These are phyloP conservation scores for Tetragonula carbonaria DNA, from an alignment of 2,888 invertebrate genomes.

Conservation along the genomic window DNA sequence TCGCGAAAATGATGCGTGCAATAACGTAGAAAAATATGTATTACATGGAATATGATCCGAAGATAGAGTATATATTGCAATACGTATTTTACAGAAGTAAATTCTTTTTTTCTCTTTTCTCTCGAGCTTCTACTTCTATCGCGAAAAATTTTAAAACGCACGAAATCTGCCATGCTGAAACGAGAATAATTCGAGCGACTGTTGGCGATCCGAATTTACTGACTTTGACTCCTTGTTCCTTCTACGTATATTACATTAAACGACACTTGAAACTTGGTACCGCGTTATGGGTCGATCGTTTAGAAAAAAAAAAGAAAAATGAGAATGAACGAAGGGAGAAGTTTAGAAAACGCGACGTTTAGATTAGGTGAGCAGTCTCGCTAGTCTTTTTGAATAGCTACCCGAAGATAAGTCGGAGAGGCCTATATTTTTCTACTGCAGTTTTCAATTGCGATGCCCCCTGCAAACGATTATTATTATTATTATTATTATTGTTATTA, in stretches of 20 bases:
- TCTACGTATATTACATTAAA: conserved; percentile 6
- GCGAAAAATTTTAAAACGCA: too few relatives aligned
- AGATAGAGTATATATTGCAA: too few relatives aligned
- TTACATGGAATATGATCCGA: too few relatives aligned
- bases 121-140: too few relatives aligned
- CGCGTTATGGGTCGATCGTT: background rate
- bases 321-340: background rate
- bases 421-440: conserved; percentile 69
- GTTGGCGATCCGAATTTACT: background rate
- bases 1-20: too few relatives aligned
- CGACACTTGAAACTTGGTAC: conserved; percentile 8
- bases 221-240: conserved; percentile 15
- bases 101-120: too few relatives aligned
- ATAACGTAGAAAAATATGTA: too few relatives aligned
- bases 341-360: conserved; percentile 15
- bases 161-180: too few relatives aligned
- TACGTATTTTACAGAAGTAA: too few relatives aligned
- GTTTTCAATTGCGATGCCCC: conserved; percentile 52
- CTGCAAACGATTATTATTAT: conserved; percentile 31
- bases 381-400: conserved; percentile 57
- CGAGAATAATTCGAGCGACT: background rate
- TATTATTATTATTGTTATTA: background rate
- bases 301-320: background rate
- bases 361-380: conserved; percentile 40
- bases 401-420: conserved; percentile 48